Percentiles rank a stretch among this genome's conserved stretches.
Conservation (phyloP, 2,888 invertebrate genomes). For the Morinoia aosen region DNA sequence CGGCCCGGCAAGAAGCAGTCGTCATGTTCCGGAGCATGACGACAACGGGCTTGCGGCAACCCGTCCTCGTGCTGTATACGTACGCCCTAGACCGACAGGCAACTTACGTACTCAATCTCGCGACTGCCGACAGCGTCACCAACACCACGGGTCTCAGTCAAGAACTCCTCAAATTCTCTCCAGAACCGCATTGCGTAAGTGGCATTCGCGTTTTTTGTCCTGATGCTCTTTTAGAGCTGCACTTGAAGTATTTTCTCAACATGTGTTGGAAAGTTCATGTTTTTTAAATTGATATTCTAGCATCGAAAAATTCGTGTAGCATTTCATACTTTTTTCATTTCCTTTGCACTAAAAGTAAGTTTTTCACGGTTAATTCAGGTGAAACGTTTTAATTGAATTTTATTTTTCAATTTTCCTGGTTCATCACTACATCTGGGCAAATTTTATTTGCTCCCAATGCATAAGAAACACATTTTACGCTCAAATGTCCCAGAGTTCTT, state of each 20-base stretch:
- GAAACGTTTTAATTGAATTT: neutral
- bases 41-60: conserved; percentile 57
- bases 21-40: conserved; percentile 54
- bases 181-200: conserved; percentile 19
- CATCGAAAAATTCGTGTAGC: neutral
- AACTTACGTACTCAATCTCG: conserved; percentile 57
- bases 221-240: neutral
- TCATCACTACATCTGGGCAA: neutral
- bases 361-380: neutral
- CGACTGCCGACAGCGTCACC: conserved; percentile 55
- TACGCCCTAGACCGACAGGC: conserved; percentile 46
- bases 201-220: neutral
- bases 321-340: neutral
- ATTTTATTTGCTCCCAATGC: too few species aligned
- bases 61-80: conserved; percentile 61
- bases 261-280: too few species aligned
- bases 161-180: conserved; percentile 42
- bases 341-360: neutral
- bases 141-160: conserved; percentile 55
- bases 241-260: neutral
- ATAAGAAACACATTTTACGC: too few species aligned
- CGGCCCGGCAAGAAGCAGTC: conserved; percentile 16
- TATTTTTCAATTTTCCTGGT: neutral
- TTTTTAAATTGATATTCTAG: too few species aligned
- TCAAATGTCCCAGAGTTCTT: too few species aligned